Percentiles rank a stretch among this genome's conserved stretches.
Conservation (phyloP, 2,888 invertebrate genomes). For the Toxonevra muliebris region DNA sequence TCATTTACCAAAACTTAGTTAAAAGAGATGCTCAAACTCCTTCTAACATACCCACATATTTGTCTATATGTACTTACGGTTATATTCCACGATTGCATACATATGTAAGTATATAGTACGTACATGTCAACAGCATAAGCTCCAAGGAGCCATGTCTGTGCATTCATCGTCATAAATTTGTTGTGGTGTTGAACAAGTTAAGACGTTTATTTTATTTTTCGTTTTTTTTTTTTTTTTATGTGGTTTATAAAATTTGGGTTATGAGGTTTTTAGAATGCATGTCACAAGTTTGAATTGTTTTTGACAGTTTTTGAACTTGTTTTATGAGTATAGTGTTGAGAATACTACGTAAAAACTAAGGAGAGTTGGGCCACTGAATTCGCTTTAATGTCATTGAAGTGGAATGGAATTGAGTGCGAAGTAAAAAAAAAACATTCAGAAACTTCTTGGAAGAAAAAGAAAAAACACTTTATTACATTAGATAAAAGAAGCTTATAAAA, state of each 20-base stretch:
- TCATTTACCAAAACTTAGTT: not conserved
- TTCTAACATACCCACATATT: too few species aligned
- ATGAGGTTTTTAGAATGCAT: conserved; percentile 5
- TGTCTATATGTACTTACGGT: too few species aligned
- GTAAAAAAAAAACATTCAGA: too few species aligned
- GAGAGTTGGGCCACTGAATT: too few species aligned
- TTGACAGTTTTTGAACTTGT: not conserved
- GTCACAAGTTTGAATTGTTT: conserved; percentile 1
- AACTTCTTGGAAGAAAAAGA: too few species aligned
- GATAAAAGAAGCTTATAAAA: too few species aligned
- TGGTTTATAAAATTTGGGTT: conserved; percentile 2
- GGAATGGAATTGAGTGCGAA: too few species aligned
- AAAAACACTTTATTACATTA: too few species aligned
- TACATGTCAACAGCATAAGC: not conserved
- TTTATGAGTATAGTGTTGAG: too few species aligned
- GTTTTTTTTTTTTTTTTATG: not conserved
- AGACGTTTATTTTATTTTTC: not conserved
- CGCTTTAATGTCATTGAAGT: too few species aligned
- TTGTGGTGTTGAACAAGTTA: not conserved
- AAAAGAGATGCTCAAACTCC: not conserved
- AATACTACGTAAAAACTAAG: too few species aligned
- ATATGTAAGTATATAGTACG: not conserved
- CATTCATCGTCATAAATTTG: not conserved
- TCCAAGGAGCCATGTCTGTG: not conserved
- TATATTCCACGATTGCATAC: too few species aligned